Evolutionary conservation across 1,140 invertebrate genomes (phyloP).

Genomic region (Limonius californicus): DNA sequence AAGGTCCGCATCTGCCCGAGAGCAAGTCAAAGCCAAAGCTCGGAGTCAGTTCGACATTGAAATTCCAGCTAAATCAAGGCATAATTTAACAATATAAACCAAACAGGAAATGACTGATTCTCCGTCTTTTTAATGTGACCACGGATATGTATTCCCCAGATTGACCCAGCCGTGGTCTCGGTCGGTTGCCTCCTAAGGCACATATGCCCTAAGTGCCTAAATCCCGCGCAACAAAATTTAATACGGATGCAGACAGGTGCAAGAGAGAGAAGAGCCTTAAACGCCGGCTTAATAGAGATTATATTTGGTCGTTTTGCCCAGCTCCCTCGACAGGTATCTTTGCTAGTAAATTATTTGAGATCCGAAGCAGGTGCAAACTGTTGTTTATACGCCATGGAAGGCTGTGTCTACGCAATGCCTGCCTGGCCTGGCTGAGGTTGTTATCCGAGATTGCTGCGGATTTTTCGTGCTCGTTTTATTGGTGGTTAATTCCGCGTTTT

Average conservation of each 20-base stretch:
- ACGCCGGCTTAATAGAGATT: slow-evolving; percentile 23
- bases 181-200: not conserved
- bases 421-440: not conserved
- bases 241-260: slow-evolving; percentile 30
- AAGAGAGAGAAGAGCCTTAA: slow-evolving; percentile 20
- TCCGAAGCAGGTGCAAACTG: slow-evolving; percentile 37
- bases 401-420: slow-evolving; percentile 19
- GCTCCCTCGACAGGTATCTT: slow-evolving; percentile 36
- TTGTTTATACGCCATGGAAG: slow-evolving; percentile 34
- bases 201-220: slow-evolving; percentile 13
- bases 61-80: slow-evolving; percentile 10
- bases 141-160: slow-evolving; percentile 18
- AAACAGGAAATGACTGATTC: slow-evolving; percentile 27
- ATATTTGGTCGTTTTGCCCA: slow-evolving; percentile 22
- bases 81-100: slow-evolving; percentile 18
- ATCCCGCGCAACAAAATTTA: slow-evolving; percentile 18
- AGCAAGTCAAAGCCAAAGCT: too few species aligned
- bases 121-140: slow-evolving; percentile 27
- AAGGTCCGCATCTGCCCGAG: too few species aligned
- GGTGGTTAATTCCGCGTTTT: not conserved
- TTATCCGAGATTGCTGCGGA: not conserved
- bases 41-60: not conserved
- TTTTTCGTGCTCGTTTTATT: not conserved
- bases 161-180: slow-evolving; percentile 20
- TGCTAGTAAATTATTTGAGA: slow-evolving; percentile 39